Conservation (phyloP, 2,113 vertebrate species). For the Oceanites oceanicus region DNA sequence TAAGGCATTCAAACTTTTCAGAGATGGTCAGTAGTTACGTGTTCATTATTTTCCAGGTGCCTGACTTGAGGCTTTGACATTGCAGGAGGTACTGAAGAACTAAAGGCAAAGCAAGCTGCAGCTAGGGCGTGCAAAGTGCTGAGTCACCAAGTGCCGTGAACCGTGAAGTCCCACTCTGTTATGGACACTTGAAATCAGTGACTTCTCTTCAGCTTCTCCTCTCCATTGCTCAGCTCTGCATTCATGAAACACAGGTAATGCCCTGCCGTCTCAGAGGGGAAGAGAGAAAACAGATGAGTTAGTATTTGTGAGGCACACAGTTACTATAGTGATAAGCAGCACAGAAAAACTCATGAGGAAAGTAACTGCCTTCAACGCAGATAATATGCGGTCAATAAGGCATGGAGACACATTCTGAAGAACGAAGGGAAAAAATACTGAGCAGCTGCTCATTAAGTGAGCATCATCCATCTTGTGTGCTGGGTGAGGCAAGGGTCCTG, state of each 20-base stretch:
- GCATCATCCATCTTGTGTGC: background rate
- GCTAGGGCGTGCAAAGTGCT: background rate
- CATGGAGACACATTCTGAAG: background rate
- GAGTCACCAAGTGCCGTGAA: background rate
- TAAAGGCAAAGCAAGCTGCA: background rate
- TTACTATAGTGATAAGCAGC: conserved; percentile 52
- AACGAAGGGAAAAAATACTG: background rate
- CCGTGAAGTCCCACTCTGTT: background rate
- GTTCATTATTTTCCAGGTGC: background rate
- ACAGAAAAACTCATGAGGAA: conserved; percentile 19
- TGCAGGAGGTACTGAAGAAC: background rate
- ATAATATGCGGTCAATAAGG: conserved; percentile 4
- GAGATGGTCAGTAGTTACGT: background rate
- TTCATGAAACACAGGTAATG: background rate
- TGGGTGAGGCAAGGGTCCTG: background rate
- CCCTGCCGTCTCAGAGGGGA: background rate
- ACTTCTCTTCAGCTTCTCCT: background rate
- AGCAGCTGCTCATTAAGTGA: conserved; percentile 37
- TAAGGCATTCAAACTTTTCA: background rate
- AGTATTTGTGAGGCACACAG: conserved; percentile 24
- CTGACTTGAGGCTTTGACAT: background rate
- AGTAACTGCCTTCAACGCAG: background rate
- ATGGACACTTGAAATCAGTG: background rate
- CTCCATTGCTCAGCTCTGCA: background rate
- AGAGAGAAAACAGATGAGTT: background rate